Conservation (phyloP, 2,888 invertebrate genomes). For the Meteorus colon region DNA sequence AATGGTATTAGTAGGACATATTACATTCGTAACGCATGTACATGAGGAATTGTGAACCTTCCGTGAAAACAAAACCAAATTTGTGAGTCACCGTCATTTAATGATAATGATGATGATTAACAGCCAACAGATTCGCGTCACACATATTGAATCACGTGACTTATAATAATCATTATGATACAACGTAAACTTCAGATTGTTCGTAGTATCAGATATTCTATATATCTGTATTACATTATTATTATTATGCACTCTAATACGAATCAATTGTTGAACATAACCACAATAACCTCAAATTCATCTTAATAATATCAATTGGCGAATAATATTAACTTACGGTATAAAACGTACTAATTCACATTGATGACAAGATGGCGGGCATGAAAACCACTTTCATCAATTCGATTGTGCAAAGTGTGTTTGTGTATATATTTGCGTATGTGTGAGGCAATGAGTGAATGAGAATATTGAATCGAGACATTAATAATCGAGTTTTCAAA, state of each 20-base stretch:
- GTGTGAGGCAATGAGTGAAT: no score
- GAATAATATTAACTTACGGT: neutral
- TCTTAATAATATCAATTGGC: neutral
- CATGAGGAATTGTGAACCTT: neutral
- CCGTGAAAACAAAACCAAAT: constrained; percentile 16
- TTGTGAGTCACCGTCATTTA: constrained; percentile 11
- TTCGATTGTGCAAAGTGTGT: neutral
- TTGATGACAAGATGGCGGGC: neutral
- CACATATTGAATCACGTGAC: constrained; percentile 16
- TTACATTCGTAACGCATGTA: neutral
- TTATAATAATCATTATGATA: neutral
- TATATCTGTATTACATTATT: neutral
- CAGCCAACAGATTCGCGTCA: constrained; percentile 7
- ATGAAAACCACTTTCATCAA: constrained; percentile 7
- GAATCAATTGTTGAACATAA: neutral
- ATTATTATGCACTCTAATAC: neutral
- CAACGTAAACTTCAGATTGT: constrained; percentile 10
- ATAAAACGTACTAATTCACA: constrained; percentile 7
- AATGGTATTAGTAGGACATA: neutral
- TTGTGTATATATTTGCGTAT: neutral
- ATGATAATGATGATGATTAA: constrained; percentile 5
- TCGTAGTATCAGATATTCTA: neutral
- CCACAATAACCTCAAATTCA: neutral
- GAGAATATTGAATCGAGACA: neutral
- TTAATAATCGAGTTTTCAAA: neutral